A percentile compares a stretch with the other conserved stretches of the same genome.
Evolutionary conservation across 2,888 invertebrate genomes (phyloP).

Genomic region (Oxystoma pomonae): DNA sequence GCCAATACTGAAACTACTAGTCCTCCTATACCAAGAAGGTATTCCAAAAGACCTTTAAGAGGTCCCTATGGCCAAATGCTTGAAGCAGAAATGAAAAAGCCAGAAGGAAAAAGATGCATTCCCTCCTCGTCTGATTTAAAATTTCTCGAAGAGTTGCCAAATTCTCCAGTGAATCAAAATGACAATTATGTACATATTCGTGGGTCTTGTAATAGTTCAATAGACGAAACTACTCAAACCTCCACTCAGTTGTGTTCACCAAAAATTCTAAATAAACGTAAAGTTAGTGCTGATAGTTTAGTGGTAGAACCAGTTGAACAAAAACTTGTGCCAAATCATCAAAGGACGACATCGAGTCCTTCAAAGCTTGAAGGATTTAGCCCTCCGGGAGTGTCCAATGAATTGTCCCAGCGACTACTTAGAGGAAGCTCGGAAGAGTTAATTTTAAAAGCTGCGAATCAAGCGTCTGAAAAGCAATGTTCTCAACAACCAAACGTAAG

Average conservation of each 20-base stretch:
- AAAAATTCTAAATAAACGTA: conserved; percentile 37
- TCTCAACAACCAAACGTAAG: conserved; percentile 40
- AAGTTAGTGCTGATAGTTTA: conserved; percentile 47
- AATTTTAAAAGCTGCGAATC: conserved; percentile 53
- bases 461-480: conserved; percentile 9
- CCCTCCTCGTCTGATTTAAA: conserved; percentile 57
- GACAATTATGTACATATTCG: conserved; percentile 41
- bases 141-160: conserved; percentile 50
- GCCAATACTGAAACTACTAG: conserved; percentile 49
- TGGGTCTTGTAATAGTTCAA: conserved; percentile 52
- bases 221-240: conserved; percentile 46
- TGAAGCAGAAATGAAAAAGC: conserved; percentile 76
- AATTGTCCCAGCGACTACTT: conserved; percentile 71
- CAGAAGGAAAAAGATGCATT: conserved; percentile 52
- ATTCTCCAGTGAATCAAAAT: conserved; percentile 24
- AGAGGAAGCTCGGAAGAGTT: conserved; percentile 77
- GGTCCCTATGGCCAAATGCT: conserved; percentile 79
- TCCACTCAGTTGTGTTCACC: conserved; percentile 28
- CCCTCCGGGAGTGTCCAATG: conserved; percentile 54
- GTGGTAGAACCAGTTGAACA: conserved; percentile 32
- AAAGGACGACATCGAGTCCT: conserved; percentile 75
- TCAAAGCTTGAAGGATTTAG: conserved; percentile 65
- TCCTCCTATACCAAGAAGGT: conserved; percentile 57
- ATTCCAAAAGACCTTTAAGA: conserved; percentile 69
- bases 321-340: conserved; percentile 58